These are phyloP conservation scores for Balanococcus diminutus DNA, from an alignment of 2,888 invertebrate species.

Conservation along the genomic window DNA sequence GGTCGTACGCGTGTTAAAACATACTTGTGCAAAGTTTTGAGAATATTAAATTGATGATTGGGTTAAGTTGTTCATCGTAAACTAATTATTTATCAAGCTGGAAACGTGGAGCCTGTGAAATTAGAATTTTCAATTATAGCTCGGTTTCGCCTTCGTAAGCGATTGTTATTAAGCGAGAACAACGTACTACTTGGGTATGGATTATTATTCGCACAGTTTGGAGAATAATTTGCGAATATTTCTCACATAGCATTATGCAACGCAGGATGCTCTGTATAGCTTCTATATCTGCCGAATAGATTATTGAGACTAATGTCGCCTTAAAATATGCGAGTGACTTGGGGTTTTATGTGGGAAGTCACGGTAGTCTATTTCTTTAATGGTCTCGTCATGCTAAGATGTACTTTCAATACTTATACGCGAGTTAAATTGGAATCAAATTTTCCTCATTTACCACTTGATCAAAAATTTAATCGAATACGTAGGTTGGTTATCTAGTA, in stretches of 20 bases:
- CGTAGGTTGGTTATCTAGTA: too few species aligned
- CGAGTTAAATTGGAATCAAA: too few species aligned
- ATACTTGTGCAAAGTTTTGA: not conserved
- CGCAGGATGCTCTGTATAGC: not conserved
- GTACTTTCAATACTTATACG: too few species aligned
- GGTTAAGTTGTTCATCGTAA: conserved; percentile 30
- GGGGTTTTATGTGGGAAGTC: too few species aligned
- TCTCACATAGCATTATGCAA: not conserved
- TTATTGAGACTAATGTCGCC: too few species aligned
- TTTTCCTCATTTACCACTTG: too few species aligned
- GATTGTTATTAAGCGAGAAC: conserved; percentile 27
- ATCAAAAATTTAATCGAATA: too few species aligned
- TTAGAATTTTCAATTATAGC: conserved; percentile 36
- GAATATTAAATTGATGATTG: conserved; percentile 29
- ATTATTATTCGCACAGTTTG: not conserved
- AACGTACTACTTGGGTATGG: not conserved
- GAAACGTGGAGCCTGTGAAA: not conserved
- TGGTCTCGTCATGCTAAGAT: too few species aligned
- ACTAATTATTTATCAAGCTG: conserved; percentile 26
- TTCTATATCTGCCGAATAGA: too few species aligned
- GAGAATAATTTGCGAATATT: not conserved
- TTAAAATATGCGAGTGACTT: too few species aligned
- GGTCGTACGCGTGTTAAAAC: not conserved
- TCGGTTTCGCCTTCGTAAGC: conserved; percentile 24
- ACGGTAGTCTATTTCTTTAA: too few species aligned